Conservation (phyloP, 2,797 vertebrate species). For the Bovichtus diacanthus region DNA sequence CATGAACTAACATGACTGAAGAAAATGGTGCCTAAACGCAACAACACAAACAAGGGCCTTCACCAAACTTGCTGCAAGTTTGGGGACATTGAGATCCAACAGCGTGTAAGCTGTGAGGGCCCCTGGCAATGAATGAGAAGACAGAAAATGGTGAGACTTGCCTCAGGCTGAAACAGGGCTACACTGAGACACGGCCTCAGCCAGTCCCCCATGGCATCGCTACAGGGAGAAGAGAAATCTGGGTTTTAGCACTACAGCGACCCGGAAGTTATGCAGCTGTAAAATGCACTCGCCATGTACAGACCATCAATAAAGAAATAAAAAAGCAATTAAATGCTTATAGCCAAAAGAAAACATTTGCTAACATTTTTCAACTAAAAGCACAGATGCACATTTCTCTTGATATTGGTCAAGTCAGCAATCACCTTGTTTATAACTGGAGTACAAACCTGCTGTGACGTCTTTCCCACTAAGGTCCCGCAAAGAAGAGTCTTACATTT, state of each 20-base stretch:
- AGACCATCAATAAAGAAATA: conserved; percentile 21
- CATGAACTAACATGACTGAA: neutral
- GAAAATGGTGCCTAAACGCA: conserved; percentile 46
- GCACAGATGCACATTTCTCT: conserved; percentile 24
- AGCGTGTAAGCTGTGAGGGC: conserved; percentile 95
- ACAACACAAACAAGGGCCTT: conserved; percentile 91
- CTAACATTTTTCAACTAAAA: conserved; percentile 27
- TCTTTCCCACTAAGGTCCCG: conserved; percentile 83
- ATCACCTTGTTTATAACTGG: conserved; percentile 13
- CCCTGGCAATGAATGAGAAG: conserved; percentile 92
- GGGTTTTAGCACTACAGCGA: conserved; percentile 93
- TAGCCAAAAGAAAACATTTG: conserved; percentile 13
- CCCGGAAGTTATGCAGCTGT: conserved; percentile 81
- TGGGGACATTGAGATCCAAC: conserved; percentile 97
- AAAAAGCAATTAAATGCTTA: neutral
- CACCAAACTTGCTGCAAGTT: conserved; percentile 99
- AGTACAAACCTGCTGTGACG: conserved; percentile 90
- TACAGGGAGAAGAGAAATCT: conserved; percentile 99
- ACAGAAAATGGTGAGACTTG: conserved; percentile 98
- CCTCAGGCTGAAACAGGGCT: conserved; percentile 98
- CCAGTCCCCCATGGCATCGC: conserved; percentile 98
- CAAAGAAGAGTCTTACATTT: conserved; percentile 92
- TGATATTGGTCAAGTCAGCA: conserved; percentile 12
- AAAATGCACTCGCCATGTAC: conserved; percentile 52
- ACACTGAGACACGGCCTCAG: conserved; percentile 99